Evolutionary conservation across 2,888 invertebrate genomes (phyloP).

Genomic region (Mesopsocus fuscifrons): DNA sequence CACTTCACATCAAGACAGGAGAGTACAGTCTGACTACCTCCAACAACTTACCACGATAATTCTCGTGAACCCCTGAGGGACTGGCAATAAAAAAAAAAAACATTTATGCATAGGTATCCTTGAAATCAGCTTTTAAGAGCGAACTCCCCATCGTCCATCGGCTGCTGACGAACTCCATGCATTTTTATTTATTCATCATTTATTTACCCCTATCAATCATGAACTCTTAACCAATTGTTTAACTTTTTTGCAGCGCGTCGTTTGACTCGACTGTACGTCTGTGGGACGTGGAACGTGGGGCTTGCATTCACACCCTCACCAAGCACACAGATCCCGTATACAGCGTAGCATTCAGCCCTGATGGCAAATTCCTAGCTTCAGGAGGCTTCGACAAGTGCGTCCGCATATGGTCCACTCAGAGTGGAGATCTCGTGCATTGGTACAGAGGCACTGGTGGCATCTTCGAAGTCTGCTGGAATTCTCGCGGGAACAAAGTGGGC

Average conservation of each 20-base stretch:
- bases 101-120: too few relatives aligned
- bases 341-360: constrained; percentile 95
- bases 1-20: too few relatives aligned
- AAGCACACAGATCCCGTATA: constrained; percentile 97
- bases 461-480: constrained; percentile 99
- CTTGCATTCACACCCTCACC: constrained; percentile 85
- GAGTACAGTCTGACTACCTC: too few relatives aligned
- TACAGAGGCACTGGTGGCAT: constrained; percentile 98
- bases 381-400: constrained; percentile 99
- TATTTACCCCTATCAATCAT: too few relatives aligned
- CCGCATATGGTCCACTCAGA: constrained; percentile 96
- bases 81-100: too few relatives aligned
- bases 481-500: constrained; percentile 92
- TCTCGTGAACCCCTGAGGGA: too few relatives aligned
- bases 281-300: constrained; percentile 74
- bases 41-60: too few relatives aligned
- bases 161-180: too few relatives aligned
- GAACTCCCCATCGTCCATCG: too few relatives aligned
- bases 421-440: constrained; percentile 87
- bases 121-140: too few relatives aligned
- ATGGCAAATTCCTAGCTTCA: constrained; percentile 92
- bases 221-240: too few relatives aligned
- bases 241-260: constrained; percentile 76
- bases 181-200: too few relatives aligned
- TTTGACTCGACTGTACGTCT: constrained; percentile 96